Evolutionary conservation across 2,797 vertebrate genomes (phyloP), one percentile per base, ranked within the genome.

Genomic region (Mus spretus): DNA sequence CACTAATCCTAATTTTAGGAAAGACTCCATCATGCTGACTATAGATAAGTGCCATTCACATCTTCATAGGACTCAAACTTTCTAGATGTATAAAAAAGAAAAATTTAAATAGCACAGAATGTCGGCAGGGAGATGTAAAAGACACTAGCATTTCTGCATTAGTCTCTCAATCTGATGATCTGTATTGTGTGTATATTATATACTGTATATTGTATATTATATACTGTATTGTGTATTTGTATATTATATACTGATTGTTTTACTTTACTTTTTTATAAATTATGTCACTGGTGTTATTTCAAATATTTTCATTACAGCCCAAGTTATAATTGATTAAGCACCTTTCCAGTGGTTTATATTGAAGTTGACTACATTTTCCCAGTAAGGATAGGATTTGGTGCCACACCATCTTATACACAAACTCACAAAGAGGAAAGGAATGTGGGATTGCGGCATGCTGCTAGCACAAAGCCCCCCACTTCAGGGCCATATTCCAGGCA

Each of bases 281-380:
- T 55, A 80, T 81, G 65, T 11, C 61, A 92, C 24, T 57, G 26
- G 31, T 65, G 34, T 61, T 90, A 81, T 77, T 50, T 22, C 70
- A 80, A 63, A 74, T 6, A 37, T 34, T 92, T 90, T n/a, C 26
- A 61, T 75, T 28, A n/a, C 4, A 57, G 28, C 6, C 6, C 28
- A 67, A 15, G n/a, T 63, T 75, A 11, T 53, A 88, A 93, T 61
- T 89, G 88, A 93, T 78, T 91, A 74, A 94, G 61, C 3, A 57
- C 57, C 59, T 89, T 86, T 72, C 50, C 26, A 74, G 11, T 55
- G 19, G 8, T 57, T 96, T 91, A 82, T 59, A 67, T 61, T 79
- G 63, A 90, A 78, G 13, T 65, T 94, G 40, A 61, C 74, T 44
- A 75, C 81, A 74, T 55, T 93, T 87, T 65, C 61, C 47, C 22